Evolutionary conservation across 2,113 vertebrate genomes (phyloP), one percentile per base, ranked within the genome.

Genomic region (Nibea coibor): DNA sequence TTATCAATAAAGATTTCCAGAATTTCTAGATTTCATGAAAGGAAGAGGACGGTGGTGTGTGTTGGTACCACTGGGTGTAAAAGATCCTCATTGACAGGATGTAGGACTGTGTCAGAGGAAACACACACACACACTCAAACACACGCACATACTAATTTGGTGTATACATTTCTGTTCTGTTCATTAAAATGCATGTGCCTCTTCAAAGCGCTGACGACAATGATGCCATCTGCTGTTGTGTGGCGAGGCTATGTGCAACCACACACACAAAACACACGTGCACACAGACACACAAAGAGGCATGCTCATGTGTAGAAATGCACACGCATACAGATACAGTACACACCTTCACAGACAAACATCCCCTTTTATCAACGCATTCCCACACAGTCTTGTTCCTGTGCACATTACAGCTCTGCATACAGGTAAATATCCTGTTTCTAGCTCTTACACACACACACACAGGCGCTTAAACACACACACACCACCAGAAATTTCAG

Each of bases 151-250:
- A 47, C n/a, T 16, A 20, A 82, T 75, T 54, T 39, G 48, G 22
- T 73, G 79, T 87, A 81, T 88, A 87, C 80, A 28, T 91, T 79
- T 78, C 35, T 76, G 50, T 43, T 92, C 75, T 66, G 61, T 82
- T 94, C 92, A 94, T 95, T 93, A 95, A 94, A 93, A 94, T 95
- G 92, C 85, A 94, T 91, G 92, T 26, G n/a, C 43, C 75, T 95
- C 93, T 94, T 95, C 94, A 95, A 95, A 95, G 92, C 76, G 56
- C 82, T 57, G 88, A 92, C 77, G 83, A 94, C 93, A 95, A 93
- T 91, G 92, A 94, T 89, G 91, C 94, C 94, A 95, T 95, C 95
- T 95, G 94, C 89, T 85, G 83, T 77, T 86, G 80, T 75, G 82
- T 77, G 75, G 61, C 2, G 26, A n/a, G 17, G 35, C 24, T 22